phyloP scores from a whole-genome alignment of 2,113 vertebrate species.

The Drymodes brunneopygia region DNA sequence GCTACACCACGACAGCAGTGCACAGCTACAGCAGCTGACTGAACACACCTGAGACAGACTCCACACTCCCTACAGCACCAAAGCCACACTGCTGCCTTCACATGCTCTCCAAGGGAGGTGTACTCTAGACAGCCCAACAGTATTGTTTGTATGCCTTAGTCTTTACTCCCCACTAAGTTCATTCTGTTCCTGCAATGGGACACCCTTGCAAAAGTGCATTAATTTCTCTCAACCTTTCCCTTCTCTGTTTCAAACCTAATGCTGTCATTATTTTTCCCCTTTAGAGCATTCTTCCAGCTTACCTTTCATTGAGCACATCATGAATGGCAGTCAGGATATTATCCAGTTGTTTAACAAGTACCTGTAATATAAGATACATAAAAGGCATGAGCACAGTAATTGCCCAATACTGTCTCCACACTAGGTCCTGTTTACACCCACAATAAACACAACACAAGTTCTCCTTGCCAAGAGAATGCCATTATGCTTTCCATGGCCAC shows the following conservation, averaged over 20 bases:
- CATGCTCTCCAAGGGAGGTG: background rate
- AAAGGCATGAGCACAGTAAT: background rate
- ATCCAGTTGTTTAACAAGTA: conserved; percentile 97
- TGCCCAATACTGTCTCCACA: background rate
- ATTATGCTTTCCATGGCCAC: background rate
- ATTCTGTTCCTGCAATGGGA: background rate
- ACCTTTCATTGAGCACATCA: conserved; percentile 98
- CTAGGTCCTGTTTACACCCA: background rate
- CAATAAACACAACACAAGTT: background rate
- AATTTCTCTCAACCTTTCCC: background rate
- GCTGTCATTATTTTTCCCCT: background rate
- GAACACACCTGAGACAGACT: background rate
- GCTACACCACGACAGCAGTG: background rate
- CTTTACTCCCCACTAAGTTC: background rate
- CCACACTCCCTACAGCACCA: background rate
- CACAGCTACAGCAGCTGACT: background rate
- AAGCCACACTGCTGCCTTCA: background rate
- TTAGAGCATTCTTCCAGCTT: conserved; percentile 22
- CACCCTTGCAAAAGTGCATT: background rate
- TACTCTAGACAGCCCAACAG: background rate
- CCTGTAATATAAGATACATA: conserved; percentile 68
- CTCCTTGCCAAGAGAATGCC: background rate
- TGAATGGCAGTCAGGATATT: conserved; percentile 93
- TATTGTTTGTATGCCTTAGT: rapidly evolving
- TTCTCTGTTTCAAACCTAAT: background rate